Base-by-base conservation (phyloP, 2,888 invertebrate species). In the Xestia sexstrigata region DNA sequence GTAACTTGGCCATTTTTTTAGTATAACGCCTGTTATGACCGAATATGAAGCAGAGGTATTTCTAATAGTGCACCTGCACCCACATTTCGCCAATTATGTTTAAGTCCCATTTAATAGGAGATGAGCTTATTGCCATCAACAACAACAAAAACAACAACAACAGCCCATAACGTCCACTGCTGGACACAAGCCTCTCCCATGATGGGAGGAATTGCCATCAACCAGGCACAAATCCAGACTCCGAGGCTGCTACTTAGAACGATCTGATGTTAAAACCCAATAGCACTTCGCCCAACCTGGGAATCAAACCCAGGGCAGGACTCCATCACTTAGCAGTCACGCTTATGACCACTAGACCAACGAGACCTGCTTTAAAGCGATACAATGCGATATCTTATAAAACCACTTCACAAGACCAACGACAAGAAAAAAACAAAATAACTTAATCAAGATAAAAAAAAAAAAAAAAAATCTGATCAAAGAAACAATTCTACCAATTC, bases 401-500 rank as follows among this genome's bases (percentile, higher is more conserved):
- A 23, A 63, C 5, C 23, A n/a, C 11, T 39, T n/a, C 7, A 42
- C 3, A 15, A n/a, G 30, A 20, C 9, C 3, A 62, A 62, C 20
- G 62, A 17, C 30, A 60, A 58, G 26, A 3, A 30, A 30, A 60
- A 30, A 60, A 0, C 0, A 26, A 58, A 17, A 30, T 26, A 30
- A 4, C 20, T 42, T 9, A 39, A 8, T 9, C 39, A 39, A 39
- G 9, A n/a, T n/a, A n/a, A n/a, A 39, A 9, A 1, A 7, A 4
- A 35, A 35, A 5, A 6, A 9, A 74, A 55, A n/a, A 20, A 45
- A 30, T 20, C 39, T 39, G 15, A 42, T 47, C 15, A n/a, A 76
- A 55, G 39, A 67, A 52, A 30, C 35, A 35, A 35, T 35, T 35
- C 35, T 35, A 35, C 42, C 58, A 78, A n/a, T 69, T 17, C 69